Base-by-base conservation (phyloP, 2,113 vertebrate species). In the Burhinus oedicnemus region DNA sequence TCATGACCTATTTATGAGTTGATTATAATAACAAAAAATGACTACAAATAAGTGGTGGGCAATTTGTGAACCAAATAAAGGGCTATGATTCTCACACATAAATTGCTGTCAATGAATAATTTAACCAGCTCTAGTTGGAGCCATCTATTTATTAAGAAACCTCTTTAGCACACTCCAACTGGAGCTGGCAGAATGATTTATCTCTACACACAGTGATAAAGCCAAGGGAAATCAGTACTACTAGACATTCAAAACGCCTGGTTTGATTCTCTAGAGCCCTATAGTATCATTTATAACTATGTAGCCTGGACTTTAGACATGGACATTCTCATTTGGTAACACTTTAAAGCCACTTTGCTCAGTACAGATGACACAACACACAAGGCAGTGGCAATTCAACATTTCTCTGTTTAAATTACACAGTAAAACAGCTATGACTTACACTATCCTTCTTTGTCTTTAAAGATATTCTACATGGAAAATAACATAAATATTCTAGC, bases 51-150 rank as follows among this genome's bases (percentile, higher is more conserved):
- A 93, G 68, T 36, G 20, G 32, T 74, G 60, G 26, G 29, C 81
- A 97, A 94, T 94, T 81, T 94, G 76, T 85, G 81, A 91, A 76
- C 25, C 61, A 94, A 96, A 95, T 69, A 91, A 89, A 85, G n/a
- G 57, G 23, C 45, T 55, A 66, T 5, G 13, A 51, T 42, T 85
- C 62, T 90, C 74, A 83, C 26, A 40, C 19, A 76, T 47, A 90
- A 91, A 89, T 65, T 72, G 61, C 69, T 96, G 74, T 44, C 90
- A 83, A 70, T 90, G n/a, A 93, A 90, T 93, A 95, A 95, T 94
- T 93, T 93, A 96, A 92, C 12, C 47, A 83, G 71, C 32, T 80
- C 40, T 69, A 82, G 74, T 76, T 83, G 91, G 57, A 88, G 58
- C 5, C 27, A 89, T 76, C 61, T 58, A 90, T 70, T 97, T 88